phyloP scores from a whole-genome alignment of 2,888 invertebrate species.

The Hipparchia sbordonii region DNA sequence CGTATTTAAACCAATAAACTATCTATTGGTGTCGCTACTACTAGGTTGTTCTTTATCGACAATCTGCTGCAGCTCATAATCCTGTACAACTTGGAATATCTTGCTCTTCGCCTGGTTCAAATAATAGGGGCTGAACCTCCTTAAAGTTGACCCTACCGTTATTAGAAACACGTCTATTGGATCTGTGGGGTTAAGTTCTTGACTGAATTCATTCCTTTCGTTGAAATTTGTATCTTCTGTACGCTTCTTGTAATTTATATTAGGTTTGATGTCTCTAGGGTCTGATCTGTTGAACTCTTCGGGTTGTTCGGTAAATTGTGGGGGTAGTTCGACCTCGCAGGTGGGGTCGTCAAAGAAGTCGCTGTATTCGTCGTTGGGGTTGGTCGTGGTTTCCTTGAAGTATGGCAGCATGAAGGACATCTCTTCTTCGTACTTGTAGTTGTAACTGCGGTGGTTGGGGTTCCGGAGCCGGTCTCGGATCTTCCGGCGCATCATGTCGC shows the following conservation, averaged over 20 bases:
- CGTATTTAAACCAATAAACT: constrained; percentile 11
- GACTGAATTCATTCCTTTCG: constrained; percentile 42
- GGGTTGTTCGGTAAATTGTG: constrained; percentile 52
- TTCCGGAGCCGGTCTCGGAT: constrained; percentile 59
- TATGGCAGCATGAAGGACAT: constrained; percentile 65
- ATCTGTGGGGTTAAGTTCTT: constrained; percentile 60
- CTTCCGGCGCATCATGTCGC: constrained; percentile 72
- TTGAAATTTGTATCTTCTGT: constrained; percentile 39
- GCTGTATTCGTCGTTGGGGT: constrained; percentile 51
- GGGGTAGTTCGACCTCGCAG: constrained; percentile 53
- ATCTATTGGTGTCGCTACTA: constrained; percentile 49
- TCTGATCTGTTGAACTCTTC: constrained; percentile 48
- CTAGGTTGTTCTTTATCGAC: constrained; percentile 53
- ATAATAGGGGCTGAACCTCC: constrained; percentile 68
- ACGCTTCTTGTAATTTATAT: constrained; percentile 44
- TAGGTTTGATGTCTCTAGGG: constrained; percentile 51
- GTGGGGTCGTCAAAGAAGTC: constrained; percentile 55
- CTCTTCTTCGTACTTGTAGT: constrained; percentile 72
- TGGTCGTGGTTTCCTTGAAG: constrained; percentile 53
- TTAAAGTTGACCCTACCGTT: constrained; percentile 66
- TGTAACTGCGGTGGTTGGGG: constrained; percentile 55
- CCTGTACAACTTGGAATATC: constrained; percentile 75
- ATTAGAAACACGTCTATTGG: constrained; percentile 69
- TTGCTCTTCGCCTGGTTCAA: constrained; percentile 75
- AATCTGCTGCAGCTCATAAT: constrained; percentile 72